A percentile compares a stretch with the other conserved stretches of the same genome.
phyloP scores from a whole-genome alignment of 2,113 vertebrate species.

The Illadopsis cleaveri region DNA sequence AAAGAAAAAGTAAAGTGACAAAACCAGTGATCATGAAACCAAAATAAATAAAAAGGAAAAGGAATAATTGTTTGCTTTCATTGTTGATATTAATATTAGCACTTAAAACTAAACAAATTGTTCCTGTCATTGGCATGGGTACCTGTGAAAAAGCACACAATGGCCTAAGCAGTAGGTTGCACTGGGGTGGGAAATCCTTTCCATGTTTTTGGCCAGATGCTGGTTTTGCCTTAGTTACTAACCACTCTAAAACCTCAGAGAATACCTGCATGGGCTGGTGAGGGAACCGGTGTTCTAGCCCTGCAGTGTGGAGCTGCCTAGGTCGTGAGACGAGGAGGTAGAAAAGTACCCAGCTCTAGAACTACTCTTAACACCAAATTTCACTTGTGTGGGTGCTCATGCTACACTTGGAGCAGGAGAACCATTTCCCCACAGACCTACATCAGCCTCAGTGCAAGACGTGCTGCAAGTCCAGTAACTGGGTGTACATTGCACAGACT shows the following conservation, averaged over 20 bases:
- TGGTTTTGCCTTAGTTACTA: background rate
- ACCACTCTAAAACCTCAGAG: background rate
- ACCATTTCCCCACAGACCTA: rapidly evolving
- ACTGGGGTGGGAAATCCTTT: background rate
- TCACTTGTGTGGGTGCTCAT: background rate
- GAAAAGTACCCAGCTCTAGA: background rate
- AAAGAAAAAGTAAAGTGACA: background rate
- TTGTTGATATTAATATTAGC: background rate
- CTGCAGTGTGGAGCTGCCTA: background rate
- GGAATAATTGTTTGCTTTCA: background rate
- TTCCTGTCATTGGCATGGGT: background rate
- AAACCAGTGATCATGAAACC: background rate
- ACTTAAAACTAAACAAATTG: background rate
- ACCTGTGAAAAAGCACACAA: background rate
- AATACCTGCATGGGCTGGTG: background rate
- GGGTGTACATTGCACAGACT: background rate
- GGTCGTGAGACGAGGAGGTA: background rate
- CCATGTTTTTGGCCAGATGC: background rate
- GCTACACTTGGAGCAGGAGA: background rate
- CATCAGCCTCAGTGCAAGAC: rapidly evolving
- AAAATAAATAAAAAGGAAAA: background rate
- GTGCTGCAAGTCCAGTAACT: background rate
- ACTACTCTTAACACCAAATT: background rate
- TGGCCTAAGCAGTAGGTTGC: background rate
- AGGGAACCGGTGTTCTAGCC: background rate